Base-by-base conservation (phyloP, 2,888 invertebrate species). In the Tachina fera region DNA sequence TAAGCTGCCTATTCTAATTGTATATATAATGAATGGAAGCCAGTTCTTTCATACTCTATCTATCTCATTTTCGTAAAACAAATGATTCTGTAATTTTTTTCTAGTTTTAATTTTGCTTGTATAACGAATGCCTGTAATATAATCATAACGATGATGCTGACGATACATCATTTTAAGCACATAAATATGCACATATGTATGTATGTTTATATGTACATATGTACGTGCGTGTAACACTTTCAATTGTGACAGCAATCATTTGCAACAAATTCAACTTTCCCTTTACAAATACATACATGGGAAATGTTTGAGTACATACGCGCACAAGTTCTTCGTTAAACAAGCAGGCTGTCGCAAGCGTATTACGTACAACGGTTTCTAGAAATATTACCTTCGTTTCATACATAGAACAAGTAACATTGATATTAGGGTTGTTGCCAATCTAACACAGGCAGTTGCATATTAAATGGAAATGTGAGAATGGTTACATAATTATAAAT, bases 161-260 rank as follows among this genome's bases (percentile, higher is more conserved):
- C 68, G 56, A 74, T 78, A 68, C 43, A 78, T 85, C 85, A 85
- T 82, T 58, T 49, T 45, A 49, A 65, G 49, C 58, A 63, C 61
- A 31, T 31, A 31, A 5, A 31, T 31, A 31, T 6, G 6, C 6
- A 31, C 31, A 31, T 31, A 31, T 49, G 78, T 60, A 61, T 16
- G 65, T 58, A n/a, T n/a, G n/a, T n/a, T n/a, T n/a, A 31, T 31
- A 31, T 6, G 6, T 1, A 31, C 31, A 31, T 31, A 31, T 49
- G 78, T 60, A 61, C 22, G 65, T 58, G 65, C 70, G 60, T 75
- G 63, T 70, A 82, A 75, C 85, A 82, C 85, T 85, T 85, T 82
- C 71, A 65, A 82, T 79, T 85, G 58, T 79, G 78, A 78, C 82
- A 82, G 72, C 61, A 56, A 63, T 74, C 74, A 81, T 78, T 82